Evolutionary conservation across 2,888 invertebrate genomes (phyloP).

Genomic region (Euclidia mi): DNA sequence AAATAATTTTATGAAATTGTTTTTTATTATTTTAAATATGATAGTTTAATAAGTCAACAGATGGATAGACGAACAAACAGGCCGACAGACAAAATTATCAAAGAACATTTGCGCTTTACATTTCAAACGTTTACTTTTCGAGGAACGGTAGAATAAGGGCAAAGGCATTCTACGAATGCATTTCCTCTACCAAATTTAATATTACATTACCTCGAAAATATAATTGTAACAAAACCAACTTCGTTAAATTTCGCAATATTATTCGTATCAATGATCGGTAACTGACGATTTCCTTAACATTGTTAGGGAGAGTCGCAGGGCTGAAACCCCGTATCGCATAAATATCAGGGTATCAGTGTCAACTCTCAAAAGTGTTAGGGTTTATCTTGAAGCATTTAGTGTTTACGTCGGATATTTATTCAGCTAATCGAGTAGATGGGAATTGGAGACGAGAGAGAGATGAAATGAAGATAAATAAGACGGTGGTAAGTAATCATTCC

Average conservation of each 20-base stretch:
- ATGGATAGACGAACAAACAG: too few relatives aligned
- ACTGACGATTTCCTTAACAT: conserved; percentile 69
- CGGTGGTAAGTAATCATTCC: too few relatives aligned
- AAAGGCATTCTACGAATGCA: too few relatives aligned
- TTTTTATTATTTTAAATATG: too few relatives aligned
- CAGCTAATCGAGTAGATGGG: background rate
- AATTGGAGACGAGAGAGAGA: background rate
- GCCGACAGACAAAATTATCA: too few relatives aligned
- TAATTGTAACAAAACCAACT: conserved; percentile 43
- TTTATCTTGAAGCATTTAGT: conserved; percentile 42
- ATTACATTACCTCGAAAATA: background rate
- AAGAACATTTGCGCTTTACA: too few relatives aligned
- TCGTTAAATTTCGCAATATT: conserved; percentile 45
- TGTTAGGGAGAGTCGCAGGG: conserved; percentile 43
- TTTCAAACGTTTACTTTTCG: too few relatives aligned
- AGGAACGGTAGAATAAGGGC: too few relatives aligned
- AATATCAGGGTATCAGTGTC: conserved; percentile 54
- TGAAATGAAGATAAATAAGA: too few relatives aligned
- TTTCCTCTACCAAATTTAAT: background rate
- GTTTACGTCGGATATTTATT: conserved; percentile 37
- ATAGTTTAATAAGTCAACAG: too few relatives aligned
- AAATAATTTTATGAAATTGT: too few relatives aligned
- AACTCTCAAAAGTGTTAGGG: conserved; percentile 48
- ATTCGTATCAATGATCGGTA: conserved; percentile 61
- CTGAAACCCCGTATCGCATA: conserved; percentile 30